These are phyloP conservation scores for Halesus radiatus DNA, from an alignment of 1,140 invertebrate species.

Conservation along the genomic window DNA sequence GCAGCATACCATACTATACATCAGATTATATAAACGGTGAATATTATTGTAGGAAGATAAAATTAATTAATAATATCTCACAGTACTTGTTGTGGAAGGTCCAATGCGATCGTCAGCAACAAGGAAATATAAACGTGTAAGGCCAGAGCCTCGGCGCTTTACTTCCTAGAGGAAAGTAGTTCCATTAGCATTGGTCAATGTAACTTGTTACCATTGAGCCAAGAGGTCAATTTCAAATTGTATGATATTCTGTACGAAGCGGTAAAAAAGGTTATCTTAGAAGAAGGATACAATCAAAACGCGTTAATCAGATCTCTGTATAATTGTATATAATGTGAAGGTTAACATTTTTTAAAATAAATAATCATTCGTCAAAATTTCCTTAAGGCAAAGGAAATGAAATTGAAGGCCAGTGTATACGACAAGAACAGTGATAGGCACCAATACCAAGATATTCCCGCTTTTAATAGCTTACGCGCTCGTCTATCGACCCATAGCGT, in stretches of 20 bases:
- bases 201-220: slow-evolving; percentile 41
- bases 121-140: slow-evolving; percentile 28
- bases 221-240: slow-evolving; percentile 46
- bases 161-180: slow-evolving; percentile 52
- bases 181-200: slow-evolving; percentile 39
- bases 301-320: no score
- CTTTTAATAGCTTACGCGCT: slow-evolving; percentile 25
- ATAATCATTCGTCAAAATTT: no score
- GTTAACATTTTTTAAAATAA: no score
- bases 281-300: no score
- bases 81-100: slow-evolving; percentile 4
- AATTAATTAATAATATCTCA: slow-evolving; percentile 2
- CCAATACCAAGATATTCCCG: neutral
- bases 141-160: slow-evolving; percentile 30
- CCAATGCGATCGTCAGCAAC: slow-evolving; percentile 25
- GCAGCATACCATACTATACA: no score
- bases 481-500: slow-evolving; percentile 32
- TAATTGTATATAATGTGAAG: no score
- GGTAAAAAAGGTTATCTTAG: no score
- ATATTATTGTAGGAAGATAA: neutral
- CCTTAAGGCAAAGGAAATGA: neutral
- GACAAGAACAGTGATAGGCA: slow-evolving; percentile 10
- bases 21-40: neutral
- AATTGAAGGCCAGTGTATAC: neutral
- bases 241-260: neutral